Base-by-base conservation (phyloP, 92 coral and sea anemone genomes). In the Siderastrea siderea region DNA sequence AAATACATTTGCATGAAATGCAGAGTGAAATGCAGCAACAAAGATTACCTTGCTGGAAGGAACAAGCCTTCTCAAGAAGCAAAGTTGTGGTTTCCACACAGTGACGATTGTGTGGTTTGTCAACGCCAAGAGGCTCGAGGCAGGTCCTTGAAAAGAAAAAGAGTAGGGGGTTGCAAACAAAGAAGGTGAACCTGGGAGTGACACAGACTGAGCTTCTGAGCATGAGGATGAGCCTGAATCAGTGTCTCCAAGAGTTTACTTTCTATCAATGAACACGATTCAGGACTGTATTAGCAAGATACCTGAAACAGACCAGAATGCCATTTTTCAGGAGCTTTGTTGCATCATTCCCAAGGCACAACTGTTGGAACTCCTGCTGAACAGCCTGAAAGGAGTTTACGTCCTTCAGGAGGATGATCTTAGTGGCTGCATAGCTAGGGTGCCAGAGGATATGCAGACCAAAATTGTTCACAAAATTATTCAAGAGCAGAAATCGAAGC, bases 271-370 rank as follows among this genome's bases (percentile, higher is more conserved):
- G 71, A 46, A 7, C 12, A 26, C 47, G 6, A 67, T 19, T 67
- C 7, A 12, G 13, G 71, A 67, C 71, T 43, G 71, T 43, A 67
- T 26, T 46, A 19, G 47, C 71, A 67, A 67, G 45, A 12, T 67
- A 43, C 3, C 71, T 12, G 3, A 67, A 5, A 19, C 47, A 19
- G 71, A 67, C 47, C 71, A 67, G 71, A 5, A 12, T 67, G 71
- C 71, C 11, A 26, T 67, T 19, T 67, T 67, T 67, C 71, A 67
- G 71, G 71, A 43, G 71, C 71, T 67, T 17, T 67, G 71, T 12
- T 19, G 11, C 12, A 5, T 67, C 48, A 67, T 67, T 7, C 71
- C 47, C 11, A 67, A 3, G 13, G 47, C 47, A 19, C 47, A 67
- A 8, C 12, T 19, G 4, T 67, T 19, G 71, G 47, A 67, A 7